Base-by-base conservation (phyloP, 2,797 vertebrate genomes). In the Lophius americanus region DNA sequence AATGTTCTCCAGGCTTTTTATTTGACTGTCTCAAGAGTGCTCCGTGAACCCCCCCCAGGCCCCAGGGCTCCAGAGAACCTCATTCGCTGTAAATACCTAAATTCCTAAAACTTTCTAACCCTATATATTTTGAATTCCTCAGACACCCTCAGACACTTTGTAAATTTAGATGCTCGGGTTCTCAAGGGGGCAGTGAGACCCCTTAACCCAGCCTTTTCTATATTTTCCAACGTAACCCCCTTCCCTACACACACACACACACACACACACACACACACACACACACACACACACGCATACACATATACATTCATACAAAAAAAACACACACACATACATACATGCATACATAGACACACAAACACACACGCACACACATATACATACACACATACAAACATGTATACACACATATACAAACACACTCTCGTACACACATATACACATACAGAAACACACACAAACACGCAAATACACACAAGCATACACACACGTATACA, bases 61-160 rank as follows among this genome's bases (percentile, higher is more conserved):
- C 78, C 33, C 3, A 66, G 64, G 70, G 2, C 49, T 64, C 49
- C 37, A 1, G 1, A 76, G 56, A 77, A 65, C 73, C 64, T 61
- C 54, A 6, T 64, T 83, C 5, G 39, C 72, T 70, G 63, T 77
- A 86, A 80, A 88, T 86, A 73, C 69, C 68, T 67, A 41, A 79
- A 89, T 88, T 88, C 79, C 82, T 82, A 35, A 37, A 80, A 75
- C 78, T 48, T 83, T 82, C 57, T 0, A 84, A 84, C 47, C 59
- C 69, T 74, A 76, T 86, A 83, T 84, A 82, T 87, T 88, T 79
- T 73, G 66, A 80, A 80, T 86, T 84, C 81, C 82, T 79, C 36
- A 3, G 64, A 65, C 50, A 32, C 67, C 68, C 73, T 79, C 63
- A 51, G 73, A 80, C 70, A 68, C 68, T 77, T 65, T 71, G 68